Base-by-base conservation (phyloP, 2,888 invertebrate genomes). In the Noctua janthe region DNA sequence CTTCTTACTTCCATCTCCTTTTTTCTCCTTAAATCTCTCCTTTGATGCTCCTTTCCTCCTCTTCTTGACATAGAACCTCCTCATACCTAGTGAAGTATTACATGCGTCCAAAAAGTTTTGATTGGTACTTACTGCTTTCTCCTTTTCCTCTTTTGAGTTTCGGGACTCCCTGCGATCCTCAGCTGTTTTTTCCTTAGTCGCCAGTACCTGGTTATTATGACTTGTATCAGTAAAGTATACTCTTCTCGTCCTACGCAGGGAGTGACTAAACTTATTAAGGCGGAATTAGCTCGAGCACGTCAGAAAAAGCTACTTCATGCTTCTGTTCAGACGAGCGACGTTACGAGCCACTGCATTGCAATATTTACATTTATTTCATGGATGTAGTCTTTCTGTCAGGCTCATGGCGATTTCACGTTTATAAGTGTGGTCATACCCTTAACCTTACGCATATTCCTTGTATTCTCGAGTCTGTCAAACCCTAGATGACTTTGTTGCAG, bases 141-240 rank as follows among this genome's bases (percentile, higher is more conserved):
- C 95, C 83, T 94, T 94, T 1, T 96, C 95, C 66, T 96, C 96
- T 82, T 94, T 95, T 10, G 95, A 95, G 81, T 92, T 91, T 3
- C 95, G 85, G 0, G 94, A 91, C 66, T 96, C 96, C 15, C 95
- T 95, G 70, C 82, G 85, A 17, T 82, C 81, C 81, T 71, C 73
- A 6, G 81, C 51, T 62, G 81, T 35, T 66, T 82, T 82, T 56
- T 84, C 85, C 70, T 82, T 82, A 23, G 43, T 43, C 39, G 67
- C 29, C 51, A 29, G 49, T 56, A 47, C 76, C 86, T 76, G 82
- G 43, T 35, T 35, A 69, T 47, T 69, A 62, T 56, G 15, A 49
- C 17, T 54, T 23, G 39, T 69, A 70, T 82, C 20, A 84, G 47
- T 69, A 13, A 59, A n/a, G 13, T 59, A 23, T 70, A n/a, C 51